Evolutionary conservation across 2,113 vertebrate species (phyloP), one percentile per base, ranked within the genome.

Genomic region (Murina feae): DNA sequence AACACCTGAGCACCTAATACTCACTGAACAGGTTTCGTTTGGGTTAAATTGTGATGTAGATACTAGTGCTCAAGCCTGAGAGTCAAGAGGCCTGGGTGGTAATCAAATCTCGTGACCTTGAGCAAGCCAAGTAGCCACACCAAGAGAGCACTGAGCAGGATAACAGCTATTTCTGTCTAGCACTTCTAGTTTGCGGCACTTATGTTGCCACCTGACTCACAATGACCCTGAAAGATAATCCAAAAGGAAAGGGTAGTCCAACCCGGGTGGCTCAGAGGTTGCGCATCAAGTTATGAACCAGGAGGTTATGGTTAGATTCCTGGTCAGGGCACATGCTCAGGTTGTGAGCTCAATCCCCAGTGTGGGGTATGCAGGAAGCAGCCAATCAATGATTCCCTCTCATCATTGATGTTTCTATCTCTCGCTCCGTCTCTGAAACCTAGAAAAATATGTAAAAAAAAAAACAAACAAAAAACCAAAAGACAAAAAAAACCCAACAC

Each of bases 51-150:
- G 86, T 72, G 53, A 66, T 49, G 9, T 23, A 72, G 51, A 49
- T 80, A 10, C 39, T 66, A 63, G 68, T 4, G 2, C 32, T 86
- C 44, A 47, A 83, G 47, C 28, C 51, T 63, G 47, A 44, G 49
- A 91, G 32, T 53, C 58, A 86, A 71, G 72, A 89, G 60, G 60
- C 79, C 39, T 94, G 47, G 13, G 10, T 25, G 58, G 20, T 39
- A 91, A 90, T 86, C 60, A 72, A 69, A 20, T 35, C 51, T 96
- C 39, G 87, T 96, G 90, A 69, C 84, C 69, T 80, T 92, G 55
- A 72, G 83, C 25, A 35, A 58, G 9, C n/a, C 66, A 53, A 69
- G 53, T 47, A 72, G 28, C 81, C 49, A 21, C 28, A 28, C 65
- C 9, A n/a, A 72, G 69, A 93, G 39, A 75, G 39, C 44, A 68